These are phyloP conservation scores for Xenops minutus DNA, from an alignment of 2,797 vertebrate species.

Conservation along the genomic window DNA sequence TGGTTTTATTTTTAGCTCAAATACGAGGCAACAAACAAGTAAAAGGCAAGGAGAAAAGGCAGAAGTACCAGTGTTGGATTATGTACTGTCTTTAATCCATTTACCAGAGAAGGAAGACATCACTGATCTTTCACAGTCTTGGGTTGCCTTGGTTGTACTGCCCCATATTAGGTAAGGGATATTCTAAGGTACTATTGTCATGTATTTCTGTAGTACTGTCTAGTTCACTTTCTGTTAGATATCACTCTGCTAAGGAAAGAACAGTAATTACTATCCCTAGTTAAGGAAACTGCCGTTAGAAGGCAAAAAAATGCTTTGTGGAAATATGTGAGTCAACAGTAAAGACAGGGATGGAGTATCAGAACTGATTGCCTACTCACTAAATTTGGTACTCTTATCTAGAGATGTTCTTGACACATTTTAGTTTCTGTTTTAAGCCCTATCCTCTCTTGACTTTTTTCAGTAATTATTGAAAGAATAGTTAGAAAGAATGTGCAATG, in stretches of 20 bases:
- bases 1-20: conserved; percentile 51
- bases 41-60: conserved; percentile 48
- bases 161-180: conserved; percentile 89
- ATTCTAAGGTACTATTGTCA: neutral
- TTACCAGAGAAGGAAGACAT: conserved; percentile 56
- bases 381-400: neutral
- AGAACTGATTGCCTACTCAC: neutral
- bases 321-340: neutral
- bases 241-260: neutral
- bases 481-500: neutral
- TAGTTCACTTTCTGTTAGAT: neutral
- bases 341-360: neutral
- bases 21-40: conserved; percentile 59
- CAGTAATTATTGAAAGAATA: neutral
- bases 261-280: neutral
- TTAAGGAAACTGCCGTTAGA: neutral
- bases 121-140: conserved; percentile 83
- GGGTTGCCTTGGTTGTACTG: conserved; percentile 89
- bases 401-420: neutral
- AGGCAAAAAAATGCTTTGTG: neutral
- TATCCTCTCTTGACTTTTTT: neutral
- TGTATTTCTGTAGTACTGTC: neutral
- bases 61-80: conserved; percentile 75
- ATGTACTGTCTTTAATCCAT: conserved; percentile 82
- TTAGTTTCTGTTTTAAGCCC: neutral